Base-by-base conservation (phyloP, 2,888 invertebrate genomes). In the Platycheirus albimanus region DNA sequence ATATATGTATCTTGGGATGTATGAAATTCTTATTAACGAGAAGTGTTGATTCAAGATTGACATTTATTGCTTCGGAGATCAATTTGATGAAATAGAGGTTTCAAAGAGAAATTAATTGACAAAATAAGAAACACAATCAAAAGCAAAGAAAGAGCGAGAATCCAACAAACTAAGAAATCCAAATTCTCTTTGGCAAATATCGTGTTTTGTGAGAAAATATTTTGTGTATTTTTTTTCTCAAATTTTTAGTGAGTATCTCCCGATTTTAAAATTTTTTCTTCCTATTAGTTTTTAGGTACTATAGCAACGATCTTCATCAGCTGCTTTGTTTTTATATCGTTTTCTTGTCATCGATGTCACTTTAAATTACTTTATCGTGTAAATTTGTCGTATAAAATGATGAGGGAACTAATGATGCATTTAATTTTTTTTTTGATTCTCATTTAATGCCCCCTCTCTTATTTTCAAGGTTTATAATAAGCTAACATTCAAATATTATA, bases 21-120 rank as follows among this genome's bases (percentile, higher is more conserved):
- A n/a, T n/a, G n/a, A n/a, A n/a, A n/a, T n/a, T 52, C 24, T 24
- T 45, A 30, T 20, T 41, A 19, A 47, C 20, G 15, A 15, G 3
- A 20, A 52, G n/a, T 20, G 19, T 54, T n/a, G 36, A 36, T 63
- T 74, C 56, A 43, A 45, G 52, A 67, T 72, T 47, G 71, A 45
- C 58, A 17, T 52, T 52, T 51, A 72, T 66, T 38, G 45, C 43
- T 47, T n/a, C 7, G 24, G 13, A 64, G 28, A 74, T 75, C 51
- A 30, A 64, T 64, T 70, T 70, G 49, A 70, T 72, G 52, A 72
- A n/a, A n/a, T n/a, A n/a, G n/a, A n/a, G n/a, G n/a, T 5, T 43
- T 58, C 24, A 13, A 58, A 58, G 41, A 58, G 41, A 58, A 58
- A 28, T 43, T 41, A 24, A 43, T 58, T 54, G n/a, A 54, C 2